Evolutionary conservation across 2,888 invertebrate genomes (phyloP).

Genomic region (Patella pellucida): DNA sequence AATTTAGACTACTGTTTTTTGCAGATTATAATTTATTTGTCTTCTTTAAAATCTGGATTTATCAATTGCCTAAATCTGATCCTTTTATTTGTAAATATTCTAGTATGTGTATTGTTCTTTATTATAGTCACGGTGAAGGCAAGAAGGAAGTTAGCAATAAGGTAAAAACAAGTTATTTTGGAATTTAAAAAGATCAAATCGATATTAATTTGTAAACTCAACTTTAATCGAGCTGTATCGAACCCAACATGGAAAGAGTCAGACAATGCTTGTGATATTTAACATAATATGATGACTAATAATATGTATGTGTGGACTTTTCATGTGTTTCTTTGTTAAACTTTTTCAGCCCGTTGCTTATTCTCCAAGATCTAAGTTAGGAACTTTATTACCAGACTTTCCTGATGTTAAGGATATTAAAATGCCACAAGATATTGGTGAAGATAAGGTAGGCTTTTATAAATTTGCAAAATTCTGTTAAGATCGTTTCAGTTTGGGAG

Average conservation of each 20-base stretch:
- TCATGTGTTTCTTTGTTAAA: neutral
- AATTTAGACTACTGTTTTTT: no score
- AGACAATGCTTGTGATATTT: no score
- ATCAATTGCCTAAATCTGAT: no score
- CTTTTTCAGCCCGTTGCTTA: slow-evolving; percentile 59
- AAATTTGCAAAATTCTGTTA: no score
- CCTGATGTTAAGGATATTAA: slow-evolving; percentile 70
- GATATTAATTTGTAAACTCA: no score
- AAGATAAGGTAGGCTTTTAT: slow-evolving; percentile 61
- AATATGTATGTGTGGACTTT: neutral
- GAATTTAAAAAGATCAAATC: no score
- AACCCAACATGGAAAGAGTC: no score
- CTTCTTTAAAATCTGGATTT: no score
- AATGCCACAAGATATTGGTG: slow-evolving; percentile 64
- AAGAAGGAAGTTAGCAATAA: slow-evolving; percentile 65
- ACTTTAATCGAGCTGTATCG: no score
- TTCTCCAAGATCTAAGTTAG: slow-evolving; percentile 67
- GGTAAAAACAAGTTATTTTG: slow-evolving; percentile 36
- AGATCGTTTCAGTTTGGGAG: no score
- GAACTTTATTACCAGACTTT: slow-evolving; percentile 72
- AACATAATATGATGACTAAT: neutral
- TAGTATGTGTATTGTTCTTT: slow-evolving; percentile 11
- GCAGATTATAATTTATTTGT: no score
- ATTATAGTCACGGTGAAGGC: slow-evolving; percentile 57
- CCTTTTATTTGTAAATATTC: no score